These are phyloP conservation scores for Mactromeris polynyma DNA, from an alignment of 2,888 invertebrate genomes.

Conservation along the genomic window DNA sequence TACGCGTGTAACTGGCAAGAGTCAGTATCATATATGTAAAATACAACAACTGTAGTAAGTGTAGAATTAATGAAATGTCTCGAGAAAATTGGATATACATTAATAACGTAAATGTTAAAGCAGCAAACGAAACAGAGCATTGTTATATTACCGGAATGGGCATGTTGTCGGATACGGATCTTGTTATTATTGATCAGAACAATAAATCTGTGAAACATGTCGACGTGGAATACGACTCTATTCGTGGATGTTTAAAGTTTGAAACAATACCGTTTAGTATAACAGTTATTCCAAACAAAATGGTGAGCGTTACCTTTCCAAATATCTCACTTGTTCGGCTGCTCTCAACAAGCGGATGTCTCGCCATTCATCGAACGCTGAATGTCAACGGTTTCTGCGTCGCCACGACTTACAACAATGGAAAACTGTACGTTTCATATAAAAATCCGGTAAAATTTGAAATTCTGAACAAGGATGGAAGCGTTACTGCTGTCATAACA, in stretches of 20 bases:
- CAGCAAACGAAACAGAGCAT: neutral
- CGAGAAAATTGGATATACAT: neutral
- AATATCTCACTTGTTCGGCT: neutral
- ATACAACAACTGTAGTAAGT: neutral
- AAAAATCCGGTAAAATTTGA: neutral
- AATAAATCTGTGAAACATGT: constrained; percentile 10
- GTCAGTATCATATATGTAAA: neutral
- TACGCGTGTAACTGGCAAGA: no score
- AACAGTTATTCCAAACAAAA: neutral
- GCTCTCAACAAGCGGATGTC: neutral
- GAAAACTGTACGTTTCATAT: neutral
- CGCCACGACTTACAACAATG: neutral
- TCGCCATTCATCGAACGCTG: neutral
- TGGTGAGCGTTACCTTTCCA: neutral
- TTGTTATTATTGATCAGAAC: neutral
- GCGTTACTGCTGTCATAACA: neutral
- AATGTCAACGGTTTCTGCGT: neutral
- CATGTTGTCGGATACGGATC: neutral
- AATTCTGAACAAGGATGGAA: neutral
- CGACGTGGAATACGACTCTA: neutral
- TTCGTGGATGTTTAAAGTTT: neutral
- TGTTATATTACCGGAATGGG: neutral
- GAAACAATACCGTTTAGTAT: neutral
- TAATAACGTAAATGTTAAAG: neutral
- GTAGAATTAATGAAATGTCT: neutral